Conservation (phyloP, 2,888 invertebrate genomes). For the Synergus itoensis region DNA sequence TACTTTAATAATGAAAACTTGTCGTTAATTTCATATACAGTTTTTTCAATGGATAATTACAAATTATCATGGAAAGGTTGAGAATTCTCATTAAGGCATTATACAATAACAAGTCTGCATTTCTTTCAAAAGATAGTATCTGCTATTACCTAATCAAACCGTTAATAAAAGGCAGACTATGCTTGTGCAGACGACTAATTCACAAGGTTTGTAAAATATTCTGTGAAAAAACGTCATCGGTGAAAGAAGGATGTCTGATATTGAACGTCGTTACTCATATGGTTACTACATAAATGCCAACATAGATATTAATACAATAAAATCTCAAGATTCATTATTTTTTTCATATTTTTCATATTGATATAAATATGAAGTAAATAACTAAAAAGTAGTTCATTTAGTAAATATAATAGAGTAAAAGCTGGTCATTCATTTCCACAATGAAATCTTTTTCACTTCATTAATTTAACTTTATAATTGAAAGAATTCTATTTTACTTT, state of each 20-base stretch:
- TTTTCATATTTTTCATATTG: too few relatives aligned
- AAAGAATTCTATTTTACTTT: not conserved
- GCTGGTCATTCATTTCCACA: not conserved
- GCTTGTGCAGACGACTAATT: conserved; percentile 6
- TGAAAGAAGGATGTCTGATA: not conserved
- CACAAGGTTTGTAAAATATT: not conserved
- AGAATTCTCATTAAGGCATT: conserved; percentile 37
- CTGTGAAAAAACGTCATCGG: not conserved
- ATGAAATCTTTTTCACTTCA: not conserved
- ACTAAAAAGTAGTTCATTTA: not conserved
- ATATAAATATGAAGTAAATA: too few relatives aligned
- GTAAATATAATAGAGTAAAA: not conserved
- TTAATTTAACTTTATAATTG: not conserved
- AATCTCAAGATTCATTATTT: not conserved
- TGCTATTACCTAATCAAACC: conserved; percentile 36
- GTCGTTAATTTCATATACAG: not conserved
- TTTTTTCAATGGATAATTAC: conserved; percentile 8
- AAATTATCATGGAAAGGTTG: conserved; percentile 33
- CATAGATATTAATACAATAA: not conserved
- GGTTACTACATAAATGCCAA: not conserved
- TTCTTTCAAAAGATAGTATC: conserved; percentile 35
- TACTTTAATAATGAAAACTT: not conserved
- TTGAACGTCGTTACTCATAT: not conserved
- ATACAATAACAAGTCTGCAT: conserved; percentile 30
- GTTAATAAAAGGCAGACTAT: conserved; percentile 21